Percentiles rank a stretch among this genome's conserved stretches.
These are phyloP conservation scores for Nomada ferruginata DNA, from an alignment of 2,888 invertebrate genomes.

Conservation along the genomic window DNA sequence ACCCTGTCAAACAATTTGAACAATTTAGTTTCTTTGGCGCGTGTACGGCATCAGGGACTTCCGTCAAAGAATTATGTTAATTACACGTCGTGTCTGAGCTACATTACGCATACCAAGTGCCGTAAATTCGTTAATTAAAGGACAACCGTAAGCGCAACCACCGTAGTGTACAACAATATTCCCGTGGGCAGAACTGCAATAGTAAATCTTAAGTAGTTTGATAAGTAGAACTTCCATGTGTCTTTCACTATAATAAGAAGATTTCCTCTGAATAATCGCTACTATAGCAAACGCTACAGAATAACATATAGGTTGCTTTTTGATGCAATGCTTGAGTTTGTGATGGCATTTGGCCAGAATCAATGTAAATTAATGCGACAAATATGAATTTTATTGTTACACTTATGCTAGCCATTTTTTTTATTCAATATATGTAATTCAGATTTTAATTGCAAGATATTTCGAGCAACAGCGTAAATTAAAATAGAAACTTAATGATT, in stretches of 20 bases:
- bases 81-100: constrained; percentile 47
- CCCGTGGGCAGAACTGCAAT: constrained; percentile 33
- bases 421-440: no score
- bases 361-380: no score
- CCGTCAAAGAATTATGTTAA: constrained; percentile 56
- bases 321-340: no score
- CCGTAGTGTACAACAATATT: constrained; percentile 27
- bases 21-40: background rate
- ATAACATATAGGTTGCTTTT: background rate
- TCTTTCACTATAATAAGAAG: constrained; percentile 40
- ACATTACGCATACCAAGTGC: constrained; percentile 49
- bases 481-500: no score
- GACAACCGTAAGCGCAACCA: constrained; percentile 49
- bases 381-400: no score
- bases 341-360: no score
- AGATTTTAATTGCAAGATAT: no score
- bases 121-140: constrained; percentile 62
- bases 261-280: constrained; percentile 25
- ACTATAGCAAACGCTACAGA: background rate
- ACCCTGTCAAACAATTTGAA: background rate
- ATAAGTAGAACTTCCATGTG: constrained; percentile 49
- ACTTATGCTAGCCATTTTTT: no score
- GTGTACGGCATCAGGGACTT: constrained; percentile 1
- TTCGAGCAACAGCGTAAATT: no score
- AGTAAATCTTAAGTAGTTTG: constrained; percentile 58